phyloP scores from a whole-genome alignment of 2,113 vertebrate species.

The Pogonocichla stellata region DNA sequence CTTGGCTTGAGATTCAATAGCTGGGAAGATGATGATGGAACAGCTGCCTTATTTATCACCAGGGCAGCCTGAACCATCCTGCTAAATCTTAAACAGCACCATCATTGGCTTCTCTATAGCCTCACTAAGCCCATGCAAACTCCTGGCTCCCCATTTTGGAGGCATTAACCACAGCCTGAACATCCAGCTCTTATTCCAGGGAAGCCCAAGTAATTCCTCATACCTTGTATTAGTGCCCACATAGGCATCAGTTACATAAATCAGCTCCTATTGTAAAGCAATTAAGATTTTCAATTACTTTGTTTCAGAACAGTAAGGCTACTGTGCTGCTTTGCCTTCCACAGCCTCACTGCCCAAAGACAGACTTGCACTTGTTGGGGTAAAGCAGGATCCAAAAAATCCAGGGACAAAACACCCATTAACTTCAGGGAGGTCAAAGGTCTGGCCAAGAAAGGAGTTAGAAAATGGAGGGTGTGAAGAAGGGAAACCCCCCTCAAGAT shows the following conservation, averaged over 20 bases:
- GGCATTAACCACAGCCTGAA: not conserved
- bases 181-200: not conserved
- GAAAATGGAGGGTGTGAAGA: not conserved
- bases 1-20: not conserved
- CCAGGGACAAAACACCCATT: not conserved
- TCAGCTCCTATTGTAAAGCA: not conserved
- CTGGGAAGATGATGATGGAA: not conserved
- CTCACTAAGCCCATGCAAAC: not conserved
- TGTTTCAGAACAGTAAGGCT: not conserved
- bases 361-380: not conserved
- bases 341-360: not conserved
- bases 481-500: not conserved
- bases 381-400: not conserved
- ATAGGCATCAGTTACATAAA: not conserved
- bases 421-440: not conserved
- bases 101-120: not conserved
- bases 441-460: not conserved
- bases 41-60: not conserved
- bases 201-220: not conserved
- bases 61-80: not conserved
- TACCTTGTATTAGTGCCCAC: not conserved
- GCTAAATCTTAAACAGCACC: not conserved
- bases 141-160: not conserved
- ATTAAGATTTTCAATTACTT: not conserved
- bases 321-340: not conserved